phyloP scores from a whole-genome alignment of 2,113 vertebrate genomes.

The Lophotis ruficrista region DNA sequence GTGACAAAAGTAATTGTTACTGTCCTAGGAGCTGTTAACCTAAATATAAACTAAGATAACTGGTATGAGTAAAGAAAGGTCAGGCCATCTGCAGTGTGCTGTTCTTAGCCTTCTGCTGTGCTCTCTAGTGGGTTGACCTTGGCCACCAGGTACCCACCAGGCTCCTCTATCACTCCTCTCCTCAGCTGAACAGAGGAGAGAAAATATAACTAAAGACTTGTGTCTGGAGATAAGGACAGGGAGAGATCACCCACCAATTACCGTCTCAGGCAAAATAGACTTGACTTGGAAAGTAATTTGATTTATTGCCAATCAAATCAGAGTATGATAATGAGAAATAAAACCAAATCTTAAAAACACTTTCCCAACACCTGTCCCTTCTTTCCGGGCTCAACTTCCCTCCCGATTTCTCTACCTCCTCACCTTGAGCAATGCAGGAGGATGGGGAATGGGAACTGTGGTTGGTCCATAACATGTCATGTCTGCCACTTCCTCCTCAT shows the following conservation, averaged over 20 bases:
- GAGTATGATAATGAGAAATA: background rate
- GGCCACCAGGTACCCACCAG: background rate
- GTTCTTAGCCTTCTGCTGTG: background rate
- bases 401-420: background rate
- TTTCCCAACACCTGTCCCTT: fast-evolving
- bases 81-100: background rate
- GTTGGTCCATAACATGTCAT: background rate
- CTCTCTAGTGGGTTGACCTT: background rate
- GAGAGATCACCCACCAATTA: background rate
- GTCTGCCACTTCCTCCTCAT: background rate
- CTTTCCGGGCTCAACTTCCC: fast-evolving
- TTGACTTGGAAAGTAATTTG: background rate
- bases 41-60: background rate
- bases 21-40: background rate
- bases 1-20: background rate
- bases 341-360: background rate
- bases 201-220: background rate
- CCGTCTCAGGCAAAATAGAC: background rate
- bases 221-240: fast-evolving
- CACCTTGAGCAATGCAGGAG: fast-evolving
- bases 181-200: fast-evolving
- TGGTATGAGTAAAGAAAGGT: background rate
- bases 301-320: background rate
- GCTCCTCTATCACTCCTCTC: fast-evolving
- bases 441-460: fast-evolving